phyloP scores from a whole-genome alignment of 2,113 vertebrate genomes.

The Gambusia affinis region DNA sequence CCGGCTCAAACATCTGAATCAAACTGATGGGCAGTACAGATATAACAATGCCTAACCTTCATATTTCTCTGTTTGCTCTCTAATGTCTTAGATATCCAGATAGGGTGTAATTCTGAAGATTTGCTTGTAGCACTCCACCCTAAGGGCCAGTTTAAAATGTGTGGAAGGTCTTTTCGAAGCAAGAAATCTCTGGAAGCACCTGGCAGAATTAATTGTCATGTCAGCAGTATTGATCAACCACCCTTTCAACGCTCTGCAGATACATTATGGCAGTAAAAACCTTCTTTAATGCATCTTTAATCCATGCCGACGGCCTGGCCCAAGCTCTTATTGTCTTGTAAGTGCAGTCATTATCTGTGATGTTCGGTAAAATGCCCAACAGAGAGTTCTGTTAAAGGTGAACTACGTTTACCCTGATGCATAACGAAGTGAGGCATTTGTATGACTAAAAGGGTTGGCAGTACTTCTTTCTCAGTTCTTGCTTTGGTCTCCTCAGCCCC shows the following conservation, averaged over 20 bases:
- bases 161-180: background rate
- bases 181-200: constrained; percentile 48
- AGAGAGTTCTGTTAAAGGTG: constrained; percentile 55
- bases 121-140: background rate
- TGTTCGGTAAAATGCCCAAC: constrained; percentile 55
- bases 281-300: constrained; percentile 62
- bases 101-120: background rate
- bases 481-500: constrained; percentile 17
- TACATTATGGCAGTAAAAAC: constrained; percentile 61
- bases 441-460: constrained; percentile 35
- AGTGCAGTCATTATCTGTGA: constrained; percentile 60
- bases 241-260: constrained; percentile 46
- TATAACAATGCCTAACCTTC: background rate
- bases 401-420: constrained; percentile 40
- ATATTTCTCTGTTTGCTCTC: background rate
- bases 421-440: constrained; percentile 45
- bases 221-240: constrained; percentile 65
- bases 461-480: constrained; percentile 17
- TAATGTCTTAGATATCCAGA: background rate
- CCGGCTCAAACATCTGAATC: background rate
- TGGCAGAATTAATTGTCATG: constrained; percentile 41
- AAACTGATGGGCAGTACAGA: background rate
- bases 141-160: constrained; percentile 27
- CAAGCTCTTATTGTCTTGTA: constrained; percentile 59
- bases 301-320: constrained; percentile 44